phyloP scores from a whole-genome alignment of 2,113 vertebrate species.

The Enhydra lutris region DNA sequence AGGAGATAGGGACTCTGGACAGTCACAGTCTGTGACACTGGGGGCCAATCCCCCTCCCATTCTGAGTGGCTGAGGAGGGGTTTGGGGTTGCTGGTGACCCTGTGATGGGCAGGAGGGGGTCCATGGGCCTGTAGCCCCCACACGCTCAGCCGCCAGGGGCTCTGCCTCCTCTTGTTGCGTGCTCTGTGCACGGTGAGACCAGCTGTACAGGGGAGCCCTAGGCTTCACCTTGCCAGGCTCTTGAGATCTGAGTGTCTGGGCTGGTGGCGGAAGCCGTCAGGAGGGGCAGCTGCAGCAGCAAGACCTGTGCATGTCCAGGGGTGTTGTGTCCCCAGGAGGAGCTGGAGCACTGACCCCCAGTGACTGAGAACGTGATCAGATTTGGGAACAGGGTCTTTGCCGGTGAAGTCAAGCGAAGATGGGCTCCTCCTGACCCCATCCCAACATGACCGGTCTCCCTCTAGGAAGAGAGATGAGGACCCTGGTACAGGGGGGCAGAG shows the following conservation, averaged over 20 bases:
- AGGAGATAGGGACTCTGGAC: neutral
- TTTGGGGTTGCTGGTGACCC: neutral
- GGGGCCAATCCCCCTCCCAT: neutral
- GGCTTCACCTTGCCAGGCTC: accelerated
- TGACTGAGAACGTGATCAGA: accelerated
- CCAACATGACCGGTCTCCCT: accelerated
- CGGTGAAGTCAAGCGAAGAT: accelerated
- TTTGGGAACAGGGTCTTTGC: neutral
- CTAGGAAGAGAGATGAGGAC: accelerated
- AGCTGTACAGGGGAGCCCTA: neutral
- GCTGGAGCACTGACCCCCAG: accelerated
- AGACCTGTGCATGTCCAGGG: accelerated
- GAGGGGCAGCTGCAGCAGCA: accelerated
- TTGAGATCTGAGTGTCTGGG: accelerated
- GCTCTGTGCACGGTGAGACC: neutral
- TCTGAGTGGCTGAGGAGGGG: neutral
- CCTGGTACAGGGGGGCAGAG: no score
- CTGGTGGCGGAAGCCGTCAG: accelerated
- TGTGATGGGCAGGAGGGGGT: neutral
- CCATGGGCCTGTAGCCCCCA: neutral
- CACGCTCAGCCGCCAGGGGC: accelerated
- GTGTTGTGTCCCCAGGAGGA: accelerated
- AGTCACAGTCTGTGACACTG: neutral
- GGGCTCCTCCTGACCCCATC: accelerated
- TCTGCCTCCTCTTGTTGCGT: accelerated